Evolutionary conservation across 1,140 invertebrate species (phyloP).

Genomic region (Meloidogyne floridensis): DNA sequence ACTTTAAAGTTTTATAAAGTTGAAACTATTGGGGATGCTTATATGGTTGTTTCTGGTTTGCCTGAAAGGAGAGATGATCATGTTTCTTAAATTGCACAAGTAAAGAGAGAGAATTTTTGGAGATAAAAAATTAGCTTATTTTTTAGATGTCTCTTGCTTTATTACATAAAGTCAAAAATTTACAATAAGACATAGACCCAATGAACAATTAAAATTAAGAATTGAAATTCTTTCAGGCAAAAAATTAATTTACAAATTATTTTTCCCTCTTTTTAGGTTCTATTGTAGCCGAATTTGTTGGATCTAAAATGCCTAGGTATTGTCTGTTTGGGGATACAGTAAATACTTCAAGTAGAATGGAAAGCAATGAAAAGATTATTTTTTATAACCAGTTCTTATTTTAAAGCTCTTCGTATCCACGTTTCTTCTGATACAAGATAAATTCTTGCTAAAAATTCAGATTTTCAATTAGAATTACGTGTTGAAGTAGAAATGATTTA

Average conservation of each 20-base stretch:
- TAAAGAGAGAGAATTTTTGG: conserved; percentile 68
- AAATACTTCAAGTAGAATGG: conserved; percentile 81
- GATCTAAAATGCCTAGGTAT: conserved; percentile 88
- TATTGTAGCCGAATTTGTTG: conserved; percentile 85
- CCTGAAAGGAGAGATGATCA: conserved; percentile 71
- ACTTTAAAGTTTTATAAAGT: conserved; percentile 96
- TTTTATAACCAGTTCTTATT: conserved; percentile 6
- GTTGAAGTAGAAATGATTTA: conserved; percentile 90
- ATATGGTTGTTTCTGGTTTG: conserved; percentile 78
- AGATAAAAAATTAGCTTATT: conserved; percentile 49
- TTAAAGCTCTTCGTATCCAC: conserved; percentile 84
- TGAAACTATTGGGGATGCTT: conserved; percentile 77
- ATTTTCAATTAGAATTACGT: conserved; percentile 83
- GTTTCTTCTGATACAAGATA: conserved; percentile 86
- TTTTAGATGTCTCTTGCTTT: conserved; percentile 78
- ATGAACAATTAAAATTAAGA: conserved; percentile 83
- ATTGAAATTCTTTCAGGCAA: conserved; percentile 91
- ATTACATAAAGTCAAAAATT: conserved; percentile 81
- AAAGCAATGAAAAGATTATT: conserved; percentile 73
- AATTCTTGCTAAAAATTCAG: conserved; percentile 82
- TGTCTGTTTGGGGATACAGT: conserved; percentile 86
- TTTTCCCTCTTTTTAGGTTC: conserved; percentile 70
- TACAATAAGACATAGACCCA: conserved; percentile 85
- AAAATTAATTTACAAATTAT: conserved; percentile 10
- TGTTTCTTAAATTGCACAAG: conserved; percentile 73